Conservation (phyloP, 2,113 vertebrate genomes). For the Boleophthalmus pectinirostris region DNA sequence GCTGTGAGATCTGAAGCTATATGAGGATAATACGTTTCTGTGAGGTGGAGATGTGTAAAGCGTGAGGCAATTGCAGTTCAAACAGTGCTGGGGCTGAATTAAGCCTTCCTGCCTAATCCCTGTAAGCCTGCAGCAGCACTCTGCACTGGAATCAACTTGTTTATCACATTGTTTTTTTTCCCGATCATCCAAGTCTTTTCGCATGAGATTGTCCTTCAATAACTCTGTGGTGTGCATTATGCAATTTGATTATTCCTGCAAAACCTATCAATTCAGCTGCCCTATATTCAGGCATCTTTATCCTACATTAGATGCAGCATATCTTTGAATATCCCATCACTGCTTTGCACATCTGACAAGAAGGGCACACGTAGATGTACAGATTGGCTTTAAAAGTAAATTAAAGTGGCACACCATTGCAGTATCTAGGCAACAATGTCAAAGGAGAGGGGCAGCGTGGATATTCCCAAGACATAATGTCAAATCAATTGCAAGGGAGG, state of each 20-base stretch:
- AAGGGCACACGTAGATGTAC: conserved; percentile 58
- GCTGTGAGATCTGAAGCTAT: conserved; percentile 22
- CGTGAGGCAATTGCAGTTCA: conserved; percentile 60
- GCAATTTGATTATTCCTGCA: conserved; percentile 27
- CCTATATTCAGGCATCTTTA: conserved; percentile 13
- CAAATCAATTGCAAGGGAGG: conserved; percentile 61
- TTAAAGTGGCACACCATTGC: conserved; percentile 58
- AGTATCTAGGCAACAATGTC: conserved; percentile 71
- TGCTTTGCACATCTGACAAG: conserved; percentile 34
- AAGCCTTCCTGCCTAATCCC: conserved; percentile 75
- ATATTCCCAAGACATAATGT: conserved; percentile 59
- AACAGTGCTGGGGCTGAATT: conserved; percentile 72
- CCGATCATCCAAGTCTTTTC: conserved; percentile 45
- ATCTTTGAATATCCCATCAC: neutral
- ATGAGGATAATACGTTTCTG: conserved; percentile 21
- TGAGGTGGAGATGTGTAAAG: conserved; percentile 39
- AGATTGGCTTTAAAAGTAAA: conserved; percentile 57
- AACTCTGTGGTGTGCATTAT: conserved; percentile 40
- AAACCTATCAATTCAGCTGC: conserved; percentile 29
- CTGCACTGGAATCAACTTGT: conserved; percentile 68
- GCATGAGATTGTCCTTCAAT: conserved; percentile 48
- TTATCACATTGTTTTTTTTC: conserved; percentile 61
- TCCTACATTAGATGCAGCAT: conserved; percentile 1
- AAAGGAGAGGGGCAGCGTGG: conserved; percentile 53
- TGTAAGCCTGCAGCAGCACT: conserved; percentile 68